Evolutionary conservation across 2,113 vertebrate genomes (phyloP), one percentile per base, ranked within the genome.

Genomic region (Eulemur macaco): DNA sequence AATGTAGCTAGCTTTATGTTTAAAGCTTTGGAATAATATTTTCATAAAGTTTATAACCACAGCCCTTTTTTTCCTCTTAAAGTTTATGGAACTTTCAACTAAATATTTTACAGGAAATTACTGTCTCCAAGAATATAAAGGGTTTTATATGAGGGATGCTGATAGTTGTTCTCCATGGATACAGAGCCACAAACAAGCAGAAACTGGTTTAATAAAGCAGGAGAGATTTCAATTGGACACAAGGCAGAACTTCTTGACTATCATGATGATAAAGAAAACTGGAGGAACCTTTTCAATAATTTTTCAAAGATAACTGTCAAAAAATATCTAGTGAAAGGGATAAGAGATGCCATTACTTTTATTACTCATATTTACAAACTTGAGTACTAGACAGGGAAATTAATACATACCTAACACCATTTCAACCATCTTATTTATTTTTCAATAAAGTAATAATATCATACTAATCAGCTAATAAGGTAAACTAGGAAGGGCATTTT

Each of bases 51-150:
- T 86, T 31, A 87, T 85, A 80, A 71, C 34, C 52, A 85, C 14
- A 81, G 34, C 4, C 21, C 47, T 39, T 77, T 82, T 82, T 84
- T 94, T 94, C 71, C 71, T 93, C 63, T 95, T 76, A 84, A 77
- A 94, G 86, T 95, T 97, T 95, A 87, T 97, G 80, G 78, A 96
- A 97, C 71, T 95, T 91, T 84, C 91, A 89, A 68, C 94, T 84
- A 96, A 97, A 96, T 94, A 94, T 97, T 92, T 95, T 89, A 95
- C 97, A 97, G 97, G 97, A 97, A 97, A 97, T 97, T 98, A 96
- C 97, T 98, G 97, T 97, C 97, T 96, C 96, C 93, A 80, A 93
- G 94, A 95, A 92, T 95, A 98, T 94, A 97, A 98, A 98, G 91
- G 69, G 27, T 89, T 97, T 97, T 82, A 91, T 96, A 93, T 94